Conservation (phyloP, 2,113 vertebrate species). For the Laticauda colubrina region DNA sequence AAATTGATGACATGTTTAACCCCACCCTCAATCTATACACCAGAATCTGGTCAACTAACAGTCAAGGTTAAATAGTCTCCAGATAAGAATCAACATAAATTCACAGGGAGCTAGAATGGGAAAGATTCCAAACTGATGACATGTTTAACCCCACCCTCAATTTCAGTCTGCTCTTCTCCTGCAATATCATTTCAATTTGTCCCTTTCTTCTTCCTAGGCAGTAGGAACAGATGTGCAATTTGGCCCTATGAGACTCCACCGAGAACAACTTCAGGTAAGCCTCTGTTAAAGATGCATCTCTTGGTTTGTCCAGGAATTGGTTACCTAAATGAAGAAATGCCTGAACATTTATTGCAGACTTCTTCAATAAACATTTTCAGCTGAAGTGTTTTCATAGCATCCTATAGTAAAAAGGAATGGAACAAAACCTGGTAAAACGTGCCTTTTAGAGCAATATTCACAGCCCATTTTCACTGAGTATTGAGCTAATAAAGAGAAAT, state of each 20-base stretch:
- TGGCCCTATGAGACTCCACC: constrained; percentile 96
- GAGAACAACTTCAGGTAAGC: constrained; percentile 95
- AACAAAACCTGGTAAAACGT: neutral
- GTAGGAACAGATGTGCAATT: constrained; percentile 88
- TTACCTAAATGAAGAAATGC: neutral
- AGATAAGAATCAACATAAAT: neutral
- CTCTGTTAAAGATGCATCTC: neutral
- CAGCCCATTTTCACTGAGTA: neutral
- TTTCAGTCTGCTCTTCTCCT: neutral
- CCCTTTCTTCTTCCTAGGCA: constrained; percentile 73
- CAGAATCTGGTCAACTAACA: neutral
- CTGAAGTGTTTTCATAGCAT: neutral
- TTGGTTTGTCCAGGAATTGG: neutral
- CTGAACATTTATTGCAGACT: neutral
- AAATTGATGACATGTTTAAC: neutral
- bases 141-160: neutral
- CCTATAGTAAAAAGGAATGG: neutral
- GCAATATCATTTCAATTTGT: constrained; percentile 10
- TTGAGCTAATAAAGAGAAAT: neutral
- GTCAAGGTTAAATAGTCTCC: neutral
- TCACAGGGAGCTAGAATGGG: neutral
- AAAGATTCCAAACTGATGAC: neutral
- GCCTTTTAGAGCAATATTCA: neutral
- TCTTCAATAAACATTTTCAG: neutral
- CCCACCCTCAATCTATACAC: neutral